Evolutionary conservation across 2,113 vertebrate genomes (phyloP).

Genomic region (Danionella cerebrum): DNA sequence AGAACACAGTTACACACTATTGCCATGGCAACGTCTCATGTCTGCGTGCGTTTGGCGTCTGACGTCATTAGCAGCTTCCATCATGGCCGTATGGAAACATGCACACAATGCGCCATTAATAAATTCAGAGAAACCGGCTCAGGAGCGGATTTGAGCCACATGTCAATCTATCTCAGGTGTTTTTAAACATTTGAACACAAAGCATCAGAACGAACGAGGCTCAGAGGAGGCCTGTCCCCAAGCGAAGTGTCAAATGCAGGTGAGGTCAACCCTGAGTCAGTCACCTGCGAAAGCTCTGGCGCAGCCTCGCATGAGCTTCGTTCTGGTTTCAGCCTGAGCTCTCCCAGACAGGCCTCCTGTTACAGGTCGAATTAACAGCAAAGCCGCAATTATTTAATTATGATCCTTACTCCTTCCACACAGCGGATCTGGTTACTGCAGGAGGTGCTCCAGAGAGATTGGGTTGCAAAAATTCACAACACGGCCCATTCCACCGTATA

Average conservation of each 20-base stretch:
- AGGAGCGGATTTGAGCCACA: too few species aligned
- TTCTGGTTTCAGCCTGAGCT: constrained; percentile 20
- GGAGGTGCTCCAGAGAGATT: constrained; percentile 62
- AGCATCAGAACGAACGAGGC: constrained; percentile 5
- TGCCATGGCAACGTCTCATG: too few species aligned
- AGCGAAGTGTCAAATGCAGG: constrained; percentile 7
- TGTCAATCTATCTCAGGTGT: neutral
- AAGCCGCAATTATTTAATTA: constrained; percentile 84
- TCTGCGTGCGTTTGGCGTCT: too few species aligned
- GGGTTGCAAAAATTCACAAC: constrained; percentile 74
- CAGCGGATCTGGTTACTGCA: constrained; percentile 69
- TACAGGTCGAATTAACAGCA: constrained; percentile 65
- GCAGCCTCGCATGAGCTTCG: constrained; percentile 21
- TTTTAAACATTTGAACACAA: constrained; percentile 21
- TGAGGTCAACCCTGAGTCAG: constrained; percentile 4
- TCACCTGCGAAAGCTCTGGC: constrained; percentile 21
- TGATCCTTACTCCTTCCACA: constrained; percentile 72
- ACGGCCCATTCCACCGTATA: constrained; percentile 73
- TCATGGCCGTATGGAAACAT: too few species aligned
- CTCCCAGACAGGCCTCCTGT: constrained; percentile 67
- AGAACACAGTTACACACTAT: too few species aligned
- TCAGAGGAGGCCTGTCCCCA: constrained; percentile 3
- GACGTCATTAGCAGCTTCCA: too few species aligned
- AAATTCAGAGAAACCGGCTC: neutral
- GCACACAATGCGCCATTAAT: too few species aligned